Base-by-base conservation (phyloP, 1,140 invertebrate species). In the Ooceraea biroi region DNA sequence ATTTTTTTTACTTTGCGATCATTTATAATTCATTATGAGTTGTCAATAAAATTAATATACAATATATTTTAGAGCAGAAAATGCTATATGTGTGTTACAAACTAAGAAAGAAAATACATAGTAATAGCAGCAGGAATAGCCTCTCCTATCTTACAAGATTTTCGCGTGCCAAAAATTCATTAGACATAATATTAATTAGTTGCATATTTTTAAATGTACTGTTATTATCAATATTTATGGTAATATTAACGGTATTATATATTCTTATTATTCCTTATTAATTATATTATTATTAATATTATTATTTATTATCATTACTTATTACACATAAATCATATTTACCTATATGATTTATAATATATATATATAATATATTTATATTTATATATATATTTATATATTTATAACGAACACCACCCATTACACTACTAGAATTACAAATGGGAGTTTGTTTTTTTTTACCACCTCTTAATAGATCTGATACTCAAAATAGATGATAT, bases 381-480 rank as follows among this genome's bases (percentile, higher is more conserved):
- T 84, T 63, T 90, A 87, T 92, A 92, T 93, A 84, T 91, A 83
- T 92, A 93, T 92, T 92, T 93, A 93, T 94, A 93, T 93, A 93
- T 94, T 93, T 94, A 94, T 94, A 94, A 94, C 92, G 93, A 94
- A 94, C 93, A 94, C 92, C 93, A 90, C 92, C 91, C 93, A 93
- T 92, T 94, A 91, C 48, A 78, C 91, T 94, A 93, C 92, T 93
- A 94, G 92, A 93, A 94, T 94, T 94, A 94, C 92, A 94, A 94
- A 94, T 91, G 92, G 92, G 91, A 94, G 36, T 36, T n/a, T n/a
- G 89, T 91, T 91, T 63, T 84, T 52, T 82, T 86, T 82, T 82
- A 82, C 66, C 82, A 74, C 76, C 65, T 82, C 71, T 89, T 80
- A 61, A 85, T 82, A 91, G 85, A 91, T 90, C 84, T 88, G 87